Percentiles rank a stretch among this genome's conserved stretches.
phyloP scores from a whole-genome alignment of 2,888 invertebrate species.

The Latheticus oryzae region DNA sequence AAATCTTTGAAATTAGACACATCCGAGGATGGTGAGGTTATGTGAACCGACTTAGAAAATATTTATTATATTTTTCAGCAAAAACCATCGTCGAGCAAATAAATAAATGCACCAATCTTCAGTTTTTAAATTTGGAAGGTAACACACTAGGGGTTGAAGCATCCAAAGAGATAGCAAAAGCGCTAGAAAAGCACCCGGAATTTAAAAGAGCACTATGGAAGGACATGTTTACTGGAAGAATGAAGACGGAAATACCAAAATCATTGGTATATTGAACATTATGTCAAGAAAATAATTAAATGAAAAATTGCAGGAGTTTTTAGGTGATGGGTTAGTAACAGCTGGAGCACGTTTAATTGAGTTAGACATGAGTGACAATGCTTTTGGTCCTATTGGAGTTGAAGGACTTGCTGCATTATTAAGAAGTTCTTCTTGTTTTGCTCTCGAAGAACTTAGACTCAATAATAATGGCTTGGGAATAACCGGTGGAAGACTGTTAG shows the following conservation, averaged over 20 bases:
- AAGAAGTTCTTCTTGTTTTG: slow-evolving; percentile 85
- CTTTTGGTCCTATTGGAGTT: slow-evolving; percentile 95
- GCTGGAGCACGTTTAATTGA: slow-evolving; percentile 85
- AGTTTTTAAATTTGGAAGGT: slow-evolving; percentile 86
- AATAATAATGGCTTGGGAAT: slow-evolving; percentile 97
- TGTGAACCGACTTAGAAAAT: slow-evolving; percentile 6
- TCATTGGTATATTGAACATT: slow-evolving; percentile 75
- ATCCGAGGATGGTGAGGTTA: slow-evolving; percentile 79
- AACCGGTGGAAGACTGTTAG: slow-evolving; percentile 86
- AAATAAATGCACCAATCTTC: slow-evolving; percentile 74
- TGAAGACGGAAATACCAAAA: slow-evolving; percentile 94
- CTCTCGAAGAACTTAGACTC: slow-evolving; percentile 82
- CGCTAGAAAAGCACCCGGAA: slow-evolving; percentile 81
- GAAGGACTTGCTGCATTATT: slow-evolving; percentile 86
- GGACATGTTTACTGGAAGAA: slow-evolving; percentile 95
- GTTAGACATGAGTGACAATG: slow-evolving; percentile 96
- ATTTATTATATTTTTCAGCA: slow-evolving; percentile 67
- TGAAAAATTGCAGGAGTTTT: slow-evolving; percentile 67
- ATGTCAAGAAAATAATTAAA: background rate
- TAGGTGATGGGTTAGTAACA: slow-evolving; percentile 84
- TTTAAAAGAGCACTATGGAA: slow-evolving; percentile 90
- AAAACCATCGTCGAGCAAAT: slow-evolving; percentile 82
- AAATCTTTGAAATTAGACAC: slow-evolving; percentile 82
- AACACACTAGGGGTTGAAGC: slow-evolving; percentile 94
- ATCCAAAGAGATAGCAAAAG: slow-evolving; percentile 84